Conservation (phyloP, 2,113 vertebrate genomes). For the Ceyx melanurus region DNA sequence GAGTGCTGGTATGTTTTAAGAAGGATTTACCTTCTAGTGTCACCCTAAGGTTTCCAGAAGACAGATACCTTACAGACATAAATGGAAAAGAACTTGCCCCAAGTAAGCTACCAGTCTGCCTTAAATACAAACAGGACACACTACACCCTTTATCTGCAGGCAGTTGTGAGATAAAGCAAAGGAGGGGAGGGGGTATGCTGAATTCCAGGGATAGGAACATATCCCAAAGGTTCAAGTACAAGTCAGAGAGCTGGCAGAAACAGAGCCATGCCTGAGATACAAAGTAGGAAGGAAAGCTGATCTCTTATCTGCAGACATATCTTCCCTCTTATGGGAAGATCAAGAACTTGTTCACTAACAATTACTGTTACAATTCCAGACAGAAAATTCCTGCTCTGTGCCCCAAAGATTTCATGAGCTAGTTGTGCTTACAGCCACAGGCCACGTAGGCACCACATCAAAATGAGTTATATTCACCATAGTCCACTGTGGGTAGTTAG, state of each 20-base stretch:
- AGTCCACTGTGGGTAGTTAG: background rate
- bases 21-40: background rate
- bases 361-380: background rate
- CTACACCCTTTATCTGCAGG: background rate
- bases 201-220: background rate
- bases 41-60: background rate
- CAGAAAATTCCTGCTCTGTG: background rate
- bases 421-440: background rate
- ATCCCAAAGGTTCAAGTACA: background rate
- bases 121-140: background rate
- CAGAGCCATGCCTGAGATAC: background rate
- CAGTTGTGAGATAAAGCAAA: background rate
- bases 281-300: background rate
- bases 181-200: accelerated
- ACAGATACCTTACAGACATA: background rate
- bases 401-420: background rate
- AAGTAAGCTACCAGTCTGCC: background rate
- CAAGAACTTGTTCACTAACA: background rate
- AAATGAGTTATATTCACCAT: background rate
- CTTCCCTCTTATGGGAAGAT: background rate
- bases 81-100: background rate
- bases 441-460: background rate
- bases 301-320: background rate
- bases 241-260: background rate
- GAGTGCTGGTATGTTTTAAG: background rate